Evolutionary conservation across 2,113 vertebrate species (phyloP), one percentile per base, ranked within the genome.

Genomic region (Ciconia maguari): DNA sequence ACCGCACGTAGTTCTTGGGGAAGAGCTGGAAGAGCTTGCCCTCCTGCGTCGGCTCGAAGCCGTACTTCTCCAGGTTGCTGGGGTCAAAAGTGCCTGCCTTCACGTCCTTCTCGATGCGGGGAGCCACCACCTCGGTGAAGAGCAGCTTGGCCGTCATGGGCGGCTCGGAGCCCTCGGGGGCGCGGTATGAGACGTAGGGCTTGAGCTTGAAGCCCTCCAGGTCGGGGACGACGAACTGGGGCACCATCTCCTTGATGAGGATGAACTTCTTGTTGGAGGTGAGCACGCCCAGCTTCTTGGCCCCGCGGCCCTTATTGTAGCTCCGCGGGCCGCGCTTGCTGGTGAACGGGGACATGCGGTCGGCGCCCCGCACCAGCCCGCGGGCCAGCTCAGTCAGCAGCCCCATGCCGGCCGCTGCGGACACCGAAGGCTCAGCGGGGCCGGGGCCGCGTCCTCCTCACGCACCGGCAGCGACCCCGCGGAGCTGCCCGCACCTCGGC

Each of bases 21-120:
- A 98, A 99, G 42, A 99, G 97, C 95, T 98, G 98, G 96, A 99
- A 99, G 58, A 99, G 98, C 90, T 99, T 99, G 34, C 98, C 98
- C 5, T 99, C 98, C 96, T 99, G 99, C 2, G 97, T 98, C 29
- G 98, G 98, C 81, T 99, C 98, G 61, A 99, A 99, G 79, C 99
- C 99, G 15, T 99, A 99, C 93, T 99, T 99, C 66, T 99, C 95
- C 97, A 99, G 97, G 22, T 96, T 90, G 5, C 84, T 78, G 30
- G 96, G 97, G 81, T 97, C 98, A 51, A 99, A 99, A 0, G 85
- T 80, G 3, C 99, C 99, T 5, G 97, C 97, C 62, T 98, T 97
- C 65, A 99, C 94, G 96, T 99, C 99, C 94, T 94, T 98, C 96
- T 98, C 90, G 71, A 99, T 98, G 29, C 72, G 97, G 6, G 99